Base-by-base conservation (phyloP, 2,888 invertebrate species). In the Mimumesa dahlbomi region DNA sequence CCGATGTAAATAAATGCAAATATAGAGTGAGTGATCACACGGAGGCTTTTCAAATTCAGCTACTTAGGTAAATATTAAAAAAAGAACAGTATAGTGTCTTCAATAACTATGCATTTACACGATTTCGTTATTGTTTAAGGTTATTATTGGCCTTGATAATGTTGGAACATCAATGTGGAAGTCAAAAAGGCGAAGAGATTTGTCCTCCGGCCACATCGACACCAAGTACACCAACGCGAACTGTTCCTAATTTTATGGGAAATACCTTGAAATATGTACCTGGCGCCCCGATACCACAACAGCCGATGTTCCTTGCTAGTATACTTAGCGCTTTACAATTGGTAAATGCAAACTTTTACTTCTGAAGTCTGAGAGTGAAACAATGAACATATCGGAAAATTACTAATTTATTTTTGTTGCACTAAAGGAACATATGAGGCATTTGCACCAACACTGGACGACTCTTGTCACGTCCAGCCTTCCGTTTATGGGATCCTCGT, bases 401-500 rank as follows among this genome's bases (percentile, higher is more conserved):
- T 6, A 11, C 22, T 14, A 45, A 21, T 18, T 50, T 29, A 46
- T 46, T 22, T 58, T 25, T 29, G 6, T 34, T 62, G 21, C 88
- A 18, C 25, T n/a, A n/a, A n/a, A 94, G 88, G 92, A 93, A 63
- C 93, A 93, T 67, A 91, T 94, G 89, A 91, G 93, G 46, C 93
- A 94, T 83, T 88, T 95, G 73, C 97, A 97, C 87, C 93, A 94
- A 73, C 94, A 95, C 83, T 97, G 96, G 96, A 92, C 96, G 29
- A 93, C 94, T 69, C 91, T 96, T 88, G 93, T 96, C 6, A 95
- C 95, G 0, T 93, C 94, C 19, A 93, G 95, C 56, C 90, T 97
- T 36, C 96, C 96, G 7, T 96, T 94, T 87, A 93, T 96, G 87
- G 94, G 93, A 38, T 93, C 93, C 43, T 94, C 95, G 7, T 90